Percentiles rank a stretch among this genome's conserved stretches.
Conservation (phyloP, 1,140 invertebrate genomes). For the Choristoneura fumiferana region DNA sequence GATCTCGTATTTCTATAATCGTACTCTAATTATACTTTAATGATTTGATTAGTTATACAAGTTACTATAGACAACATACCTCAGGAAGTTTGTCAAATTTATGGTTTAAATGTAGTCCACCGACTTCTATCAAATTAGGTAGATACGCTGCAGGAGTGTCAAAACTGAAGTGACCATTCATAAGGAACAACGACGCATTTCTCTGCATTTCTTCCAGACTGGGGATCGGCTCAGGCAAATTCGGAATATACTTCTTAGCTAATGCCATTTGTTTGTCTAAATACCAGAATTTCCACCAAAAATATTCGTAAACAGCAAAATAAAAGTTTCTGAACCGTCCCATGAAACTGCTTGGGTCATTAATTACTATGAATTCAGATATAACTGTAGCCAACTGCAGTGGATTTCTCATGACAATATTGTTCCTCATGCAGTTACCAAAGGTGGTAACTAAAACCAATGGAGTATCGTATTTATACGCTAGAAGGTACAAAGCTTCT, state of each 20-base stretch:
- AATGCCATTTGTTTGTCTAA: conserved; percentile 57
- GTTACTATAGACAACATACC: too few species aligned
- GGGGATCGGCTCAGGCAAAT: conserved; percentile 58
- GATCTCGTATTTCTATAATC: too few species aligned
- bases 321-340: conserved; percentile 63
- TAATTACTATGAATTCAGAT: conserved; percentile 68
- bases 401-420: conserved; percentile 75
- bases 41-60: too few species aligned
- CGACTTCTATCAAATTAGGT: conserved; percentile 80
- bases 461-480: conserved; percentile 78
- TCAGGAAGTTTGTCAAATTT: conserved; percentile 42
- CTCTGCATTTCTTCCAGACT: conserved; percentile 69
- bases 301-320: conserved; percentile 52
- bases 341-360: conserved; percentile 51
- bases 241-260: conserved; percentile 53
- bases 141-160: conserved; percentile 65
- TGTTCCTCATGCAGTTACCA: conserved; percentile 78
- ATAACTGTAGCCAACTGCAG: conserved; percentile 75
- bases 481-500: conserved; percentile 78
- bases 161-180: conserved; percentile 74
- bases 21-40: too few species aligned
- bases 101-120: conserved; percentile 78
- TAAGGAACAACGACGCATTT: conserved; percentile 74
- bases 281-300: conserved; percentile 60
- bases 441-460: conserved; percentile 76